A percentile compares a stretch with the other conserved stretches of the same genome.
phyloP scores from a whole-genome alignment of 1,140 invertebrate genomes.

The Melanaphis sacchari region DNA sequence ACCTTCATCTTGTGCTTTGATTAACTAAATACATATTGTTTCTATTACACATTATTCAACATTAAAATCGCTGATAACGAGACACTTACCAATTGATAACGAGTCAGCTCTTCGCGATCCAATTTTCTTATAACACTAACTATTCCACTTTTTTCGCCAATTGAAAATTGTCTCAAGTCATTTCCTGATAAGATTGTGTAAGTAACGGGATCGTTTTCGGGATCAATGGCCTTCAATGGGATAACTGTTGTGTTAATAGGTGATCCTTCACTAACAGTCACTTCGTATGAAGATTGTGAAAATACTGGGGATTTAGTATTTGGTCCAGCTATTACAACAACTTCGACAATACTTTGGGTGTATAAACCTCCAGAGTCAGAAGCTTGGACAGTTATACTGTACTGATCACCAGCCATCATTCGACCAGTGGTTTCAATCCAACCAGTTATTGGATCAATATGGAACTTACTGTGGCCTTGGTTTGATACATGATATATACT shows the following conservation, averaged over 20 bases:
- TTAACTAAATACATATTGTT: conserved; percentile 66
- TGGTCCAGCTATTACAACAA: conserved; percentile 80
- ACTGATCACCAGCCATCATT: conserved; percentile 84
- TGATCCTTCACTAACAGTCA: conserved; percentile 86
- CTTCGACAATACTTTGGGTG: conserved; percentile 81
- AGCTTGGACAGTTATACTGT: conserved; percentile 82
- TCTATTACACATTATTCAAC: background rate
- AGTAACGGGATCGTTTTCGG: conserved; percentile 84
- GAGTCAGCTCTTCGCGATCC: conserved; percentile 84
- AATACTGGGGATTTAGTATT: conserved; percentile 86
- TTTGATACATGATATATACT: conserved; percentile 89
- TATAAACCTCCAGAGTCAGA: conserved; percentile 65
- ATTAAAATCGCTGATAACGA: background rate
- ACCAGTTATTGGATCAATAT: conserved; percentile 81
- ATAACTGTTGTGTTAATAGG: conserved; percentile 84
- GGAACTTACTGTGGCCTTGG: conserved; percentile 84
- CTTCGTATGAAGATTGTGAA: conserved; percentile 79
- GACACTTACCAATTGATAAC: conserved; percentile 77
- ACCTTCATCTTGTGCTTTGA: conserved; percentile 85
- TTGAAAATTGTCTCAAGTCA: conserved; percentile 82
- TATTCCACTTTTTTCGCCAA: conserved; percentile 81
- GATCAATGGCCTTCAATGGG: conserved; percentile 77
- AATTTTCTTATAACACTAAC: conserved; percentile 83
- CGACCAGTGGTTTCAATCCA: conserved; percentile 72
- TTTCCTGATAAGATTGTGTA: conserved; percentile 88